These are phyloP conservation scores for Drosophila ezoana DNA, from an alignment of 2,888 invertebrate species.

Conservation along the genomic window DNA sequence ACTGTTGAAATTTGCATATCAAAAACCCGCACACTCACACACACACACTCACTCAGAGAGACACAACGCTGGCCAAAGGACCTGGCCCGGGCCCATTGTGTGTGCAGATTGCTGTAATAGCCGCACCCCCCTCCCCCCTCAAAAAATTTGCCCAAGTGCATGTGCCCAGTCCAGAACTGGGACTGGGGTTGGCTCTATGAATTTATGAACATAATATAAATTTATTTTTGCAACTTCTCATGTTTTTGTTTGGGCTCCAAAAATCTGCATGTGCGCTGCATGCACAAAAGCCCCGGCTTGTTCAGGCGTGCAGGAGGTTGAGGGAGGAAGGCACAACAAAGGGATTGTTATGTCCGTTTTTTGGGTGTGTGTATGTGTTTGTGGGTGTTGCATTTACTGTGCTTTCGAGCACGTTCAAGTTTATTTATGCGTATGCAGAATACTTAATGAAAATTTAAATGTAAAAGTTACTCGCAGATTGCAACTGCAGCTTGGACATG, in stretches of 20 bases:
- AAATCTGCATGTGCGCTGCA: conserved; percentile 71
- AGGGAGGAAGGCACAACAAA: conserved; percentile 55
- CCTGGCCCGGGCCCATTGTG: conserved; percentile 45
- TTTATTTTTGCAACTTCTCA: conserved; percentile 83
- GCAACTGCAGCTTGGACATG: conserved; percentile 26
- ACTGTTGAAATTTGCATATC: conserved; percentile 78
- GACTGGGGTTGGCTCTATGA: conserved; percentile 65
- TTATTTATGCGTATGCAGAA: conserved; percentile 83
- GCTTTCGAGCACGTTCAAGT: conserved; percentile 79
- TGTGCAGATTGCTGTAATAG: conserved; percentile 66
- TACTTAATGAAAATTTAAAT: conserved; percentile 82
- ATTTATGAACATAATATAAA: conserved; percentile 84
- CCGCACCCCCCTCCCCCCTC: conserved; percentile 26
- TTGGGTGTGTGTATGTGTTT: conserved; percentile 18
- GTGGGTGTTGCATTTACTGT: conserved; percentile 63
- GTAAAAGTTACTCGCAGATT: conserved; percentile 77
- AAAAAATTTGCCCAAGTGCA: conserved; percentile 52
- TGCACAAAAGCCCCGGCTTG: conserved; percentile 35
- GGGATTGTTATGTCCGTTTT: conserved; percentile 72
- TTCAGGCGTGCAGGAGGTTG: background rate
- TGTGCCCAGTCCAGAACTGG: conserved; percentile 15
- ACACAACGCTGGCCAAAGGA: conserved; percentile 20
- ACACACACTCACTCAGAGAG: conserved; percentile 7
- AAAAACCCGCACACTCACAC: conserved; percentile 56
- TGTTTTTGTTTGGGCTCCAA: conserved; percentile 76